Percentiles rank a stretch among this genome's conserved stretches.
phyloP scores from a whole-genome alignment of 2,888 invertebrate genomes.

The Erebia epiphron region DNA sequence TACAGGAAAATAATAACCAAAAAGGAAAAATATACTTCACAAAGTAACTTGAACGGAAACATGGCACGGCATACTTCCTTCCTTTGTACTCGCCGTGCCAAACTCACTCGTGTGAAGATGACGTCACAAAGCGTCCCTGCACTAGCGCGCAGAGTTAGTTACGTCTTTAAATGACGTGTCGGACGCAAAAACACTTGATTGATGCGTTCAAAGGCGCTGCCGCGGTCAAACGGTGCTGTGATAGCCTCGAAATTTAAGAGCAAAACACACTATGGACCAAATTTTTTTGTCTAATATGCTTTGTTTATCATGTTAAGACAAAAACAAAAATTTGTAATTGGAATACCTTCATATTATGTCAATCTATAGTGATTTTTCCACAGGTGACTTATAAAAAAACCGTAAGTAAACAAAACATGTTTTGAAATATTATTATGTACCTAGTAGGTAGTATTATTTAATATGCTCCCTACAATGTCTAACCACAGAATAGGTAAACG shows the following conservation, averaged over 20 bases:
- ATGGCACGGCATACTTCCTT: constrained; percentile 12
- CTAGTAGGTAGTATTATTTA: no score
- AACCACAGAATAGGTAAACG: no score
- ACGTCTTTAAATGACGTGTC: constrained; percentile 43
- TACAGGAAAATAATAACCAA: background rate
- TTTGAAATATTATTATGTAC: no score
- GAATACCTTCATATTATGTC: no score
- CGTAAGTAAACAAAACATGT: no score
- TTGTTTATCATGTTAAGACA: no score
- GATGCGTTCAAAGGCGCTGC: constrained; percentile 38
- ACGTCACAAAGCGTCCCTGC: constrained; percentile 34
- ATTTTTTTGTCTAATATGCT: no score
- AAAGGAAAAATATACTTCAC: background rate
- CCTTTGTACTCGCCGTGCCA: constrained; percentile 27
- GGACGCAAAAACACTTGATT: constrained; percentile 40
- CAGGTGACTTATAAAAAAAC: no score
- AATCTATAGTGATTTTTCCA: no score
- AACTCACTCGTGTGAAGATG: constrained; percentile 32
- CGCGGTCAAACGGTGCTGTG: constrained; percentile 33
- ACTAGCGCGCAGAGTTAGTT: constrained; percentile 27
- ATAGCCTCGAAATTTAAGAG: constrained; percentile 3
- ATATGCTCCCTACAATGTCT: no score
- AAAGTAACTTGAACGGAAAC: background rate
- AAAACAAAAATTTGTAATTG: no score
- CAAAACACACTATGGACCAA: background rate